phyloP scores from a whole-genome alignment of 2,888 invertebrate genomes.

The Thymelicus sylvestris region DNA sequence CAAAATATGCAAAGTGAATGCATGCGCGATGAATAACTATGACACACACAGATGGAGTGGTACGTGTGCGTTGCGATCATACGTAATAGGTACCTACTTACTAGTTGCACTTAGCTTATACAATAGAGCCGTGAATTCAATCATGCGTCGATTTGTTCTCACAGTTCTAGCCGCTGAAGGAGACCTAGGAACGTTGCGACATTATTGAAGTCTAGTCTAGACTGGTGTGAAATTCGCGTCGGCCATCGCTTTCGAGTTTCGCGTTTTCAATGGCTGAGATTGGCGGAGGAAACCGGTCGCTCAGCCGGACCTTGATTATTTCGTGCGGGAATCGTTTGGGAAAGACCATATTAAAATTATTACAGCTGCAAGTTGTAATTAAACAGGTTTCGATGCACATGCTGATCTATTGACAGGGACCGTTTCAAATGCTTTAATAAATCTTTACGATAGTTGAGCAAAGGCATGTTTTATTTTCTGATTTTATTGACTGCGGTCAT shows the following conservation, averaged over 20 bases:
- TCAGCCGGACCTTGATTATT: slow-evolving; percentile 49
- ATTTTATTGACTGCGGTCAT: neutral
- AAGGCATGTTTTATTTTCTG: neutral
- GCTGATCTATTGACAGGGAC: slow-evolving; percentile 7
- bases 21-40: slow-evolving; percentile 28
- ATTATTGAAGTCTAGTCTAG: slow-evolving; percentile 72
- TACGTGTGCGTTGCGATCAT: slow-evolving; percentile 1
- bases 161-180: slow-evolving; percentile 66
- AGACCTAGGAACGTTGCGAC: slow-evolving; percentile 63
- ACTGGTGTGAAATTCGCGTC: slow-evolving; percentile 81
- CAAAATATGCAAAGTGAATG: slow-evolving; percentile 33
- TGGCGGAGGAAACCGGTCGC: slow-evolving; percentile 76
- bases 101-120: slow-evolving; percentile 44
- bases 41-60: slow-evolving; percentile 17
- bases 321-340: slow-evolving; percentile 36
- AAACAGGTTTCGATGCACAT: slow-evolving; percentile 35
- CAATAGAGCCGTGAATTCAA: slow-evolving; percentile 50
- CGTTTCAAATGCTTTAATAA: slow-evolving; percentile 1
- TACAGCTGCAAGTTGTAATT: slow-evolving; percentile 33
- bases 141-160: slow-evolving; percentile 68
- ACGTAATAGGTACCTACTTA: slow-evolving; percentile 17
- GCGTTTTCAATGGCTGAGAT: slow-evolving; percentile 73
- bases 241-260: slow-evolving; percentile 76
- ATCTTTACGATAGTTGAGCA: neutral
- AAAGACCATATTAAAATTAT: slow-evolving; percentile 30